Conservation (phyloP, 2,888 invertebrate genomes). For the Dexiosoma caninum region DNA sequence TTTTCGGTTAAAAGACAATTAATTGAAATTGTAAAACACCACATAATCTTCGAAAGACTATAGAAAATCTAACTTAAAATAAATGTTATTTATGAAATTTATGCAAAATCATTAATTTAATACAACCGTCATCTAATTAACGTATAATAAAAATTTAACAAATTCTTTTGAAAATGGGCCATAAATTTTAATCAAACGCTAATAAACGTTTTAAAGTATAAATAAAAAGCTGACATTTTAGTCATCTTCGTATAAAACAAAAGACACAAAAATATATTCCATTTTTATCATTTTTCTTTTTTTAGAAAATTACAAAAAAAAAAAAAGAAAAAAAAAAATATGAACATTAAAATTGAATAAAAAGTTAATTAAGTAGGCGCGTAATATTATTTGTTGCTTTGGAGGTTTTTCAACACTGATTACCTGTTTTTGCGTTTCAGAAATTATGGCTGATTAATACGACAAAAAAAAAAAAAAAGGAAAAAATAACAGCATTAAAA, state of each 20-base stretch:
- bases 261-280: no score
- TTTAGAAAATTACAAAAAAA: not conserved
- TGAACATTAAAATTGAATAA: slow-evolving; percentile 22
- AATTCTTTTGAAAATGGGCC: slow-evolving; percentile 48
- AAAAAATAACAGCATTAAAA: slow-evolving; percentile 30
- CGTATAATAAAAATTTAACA: slow-evolving; percentile 52
- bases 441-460: not conserved
- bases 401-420: slow-evolving; percentile 46
- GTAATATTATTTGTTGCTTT: slow-evolving; percentile 43
- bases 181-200: slow-evolving; percentile 59
- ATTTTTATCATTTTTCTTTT: slow-evolving; percentile 28
- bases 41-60: not conserved
- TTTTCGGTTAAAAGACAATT: not conserved
- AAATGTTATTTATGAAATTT: slow-evolving; percentile 10
- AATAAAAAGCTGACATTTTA: slow-evolving; percentile 3
- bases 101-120: slow-evolving; percentile 43
- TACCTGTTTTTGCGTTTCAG: slow-evolving; percentile 13
- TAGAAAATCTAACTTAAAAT: not conserved
- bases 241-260: slow-evolving; percentile 10
- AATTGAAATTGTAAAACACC: slow-evolving; percentile 1
- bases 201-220: slow-evolving; percentile 33
- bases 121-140: slow-evolving; percentile 55
- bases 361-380: slow-evolving; percentile 50
- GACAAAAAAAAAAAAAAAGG: no score
- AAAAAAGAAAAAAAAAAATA: slow-evolving; percentile 8